phyloP scores from a whole-genome alignment of 2,888 invertebrate genomes.

The Clistopyga incitator region DNA sequence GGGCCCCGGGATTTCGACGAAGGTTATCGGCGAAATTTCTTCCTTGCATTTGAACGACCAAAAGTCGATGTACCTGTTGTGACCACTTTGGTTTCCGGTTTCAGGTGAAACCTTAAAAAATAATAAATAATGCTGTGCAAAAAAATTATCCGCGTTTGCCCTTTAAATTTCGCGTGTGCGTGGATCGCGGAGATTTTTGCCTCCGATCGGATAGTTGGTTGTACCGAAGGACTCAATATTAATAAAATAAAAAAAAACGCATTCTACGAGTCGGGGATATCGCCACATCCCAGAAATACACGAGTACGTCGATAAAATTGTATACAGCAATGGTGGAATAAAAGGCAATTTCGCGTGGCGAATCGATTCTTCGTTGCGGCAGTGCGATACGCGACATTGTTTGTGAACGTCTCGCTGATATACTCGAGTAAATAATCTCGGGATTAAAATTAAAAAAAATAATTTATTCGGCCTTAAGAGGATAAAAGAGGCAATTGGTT shows the following conservation, averaged over 20 bases:
- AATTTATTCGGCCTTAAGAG: not conserved
- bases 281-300: constrained; percentile 49
- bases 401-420: not conserved
- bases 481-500: not conserved
- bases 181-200: not conserved
- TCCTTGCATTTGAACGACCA: not conserved
- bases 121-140: not conserved
- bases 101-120: not conserved
- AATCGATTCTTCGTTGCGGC: constrained; percentile 40
- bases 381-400: constrained; percentile 52
- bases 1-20: constrained; percentile 39
- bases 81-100: constrained; percentile 5
- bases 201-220: not conserved
- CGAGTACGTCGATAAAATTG: constrained; percentile 22
- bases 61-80: not conserved
- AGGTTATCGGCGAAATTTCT: constrained; percentile 27
- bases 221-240: not conserved
- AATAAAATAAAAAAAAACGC: constrained; percentile 39
- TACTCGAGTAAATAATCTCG: not conserved
- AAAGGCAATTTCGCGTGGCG: constrained; percentile 40
- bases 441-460: too few relatives aligned
- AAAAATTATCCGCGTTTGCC: too few relatives aligned
- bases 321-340: constrained; percentile 6
- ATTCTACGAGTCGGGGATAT: constrained; percentile 45
- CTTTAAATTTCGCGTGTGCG: too few relatives aligned